Conservation (phyloP, 2,113 vertebrate genomes). For the Amphiprion percula region DNA sequence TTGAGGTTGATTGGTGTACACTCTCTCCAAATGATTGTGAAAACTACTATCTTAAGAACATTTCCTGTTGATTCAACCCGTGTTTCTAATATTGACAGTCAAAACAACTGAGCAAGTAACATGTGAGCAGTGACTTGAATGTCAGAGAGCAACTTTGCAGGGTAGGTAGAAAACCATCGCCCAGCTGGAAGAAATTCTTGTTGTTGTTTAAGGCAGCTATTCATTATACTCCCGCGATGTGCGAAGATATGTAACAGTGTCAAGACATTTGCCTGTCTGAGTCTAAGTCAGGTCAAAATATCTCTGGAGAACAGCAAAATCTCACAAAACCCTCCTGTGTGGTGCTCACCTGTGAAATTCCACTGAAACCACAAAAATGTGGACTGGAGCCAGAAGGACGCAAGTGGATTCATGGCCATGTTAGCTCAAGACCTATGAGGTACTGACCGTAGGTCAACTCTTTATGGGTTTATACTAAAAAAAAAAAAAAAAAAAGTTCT, state of each 20-base stretch:
- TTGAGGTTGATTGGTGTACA: too few relatives aligned
- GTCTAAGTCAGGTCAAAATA: conserved; percentile 46
- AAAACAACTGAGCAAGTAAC: background rate
- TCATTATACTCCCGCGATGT: conserved; percentile 17
- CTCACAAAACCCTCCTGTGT: conserved; percentile 57
- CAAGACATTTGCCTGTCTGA: conserved; percentile 46
- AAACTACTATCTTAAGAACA: too few relatives aligned
- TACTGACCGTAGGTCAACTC: background rate
- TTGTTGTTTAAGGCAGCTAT: conserved; percentile 15
- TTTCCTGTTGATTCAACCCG: too few relatives aligned
- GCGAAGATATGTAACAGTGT: conserved; percentile 29
- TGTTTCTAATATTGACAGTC: background rate
- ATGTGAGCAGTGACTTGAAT: conserved; percentile 10
- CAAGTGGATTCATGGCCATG: conserved; percentile 52
- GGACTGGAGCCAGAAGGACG: conserved; percentile 45
- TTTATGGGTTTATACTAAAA: background rate
- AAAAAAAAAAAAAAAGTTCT: background rate
- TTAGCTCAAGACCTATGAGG: conserved; percentile 5
- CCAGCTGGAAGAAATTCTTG: conserved; percentile 27
- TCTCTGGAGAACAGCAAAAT: conserved; percentile 39
- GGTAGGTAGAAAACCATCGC: conserved; percentile 37
- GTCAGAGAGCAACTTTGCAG: conserved; percentile 41
- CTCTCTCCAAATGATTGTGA: too few relatives aligned
- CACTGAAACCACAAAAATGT: conserved; percentile 62
- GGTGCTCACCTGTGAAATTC: conserved; percentile 72